Evolutionary conservation across 2,888 invertebrate genomes (phyloP).

Genomic region (Nymphalis polychloros): DNA sequence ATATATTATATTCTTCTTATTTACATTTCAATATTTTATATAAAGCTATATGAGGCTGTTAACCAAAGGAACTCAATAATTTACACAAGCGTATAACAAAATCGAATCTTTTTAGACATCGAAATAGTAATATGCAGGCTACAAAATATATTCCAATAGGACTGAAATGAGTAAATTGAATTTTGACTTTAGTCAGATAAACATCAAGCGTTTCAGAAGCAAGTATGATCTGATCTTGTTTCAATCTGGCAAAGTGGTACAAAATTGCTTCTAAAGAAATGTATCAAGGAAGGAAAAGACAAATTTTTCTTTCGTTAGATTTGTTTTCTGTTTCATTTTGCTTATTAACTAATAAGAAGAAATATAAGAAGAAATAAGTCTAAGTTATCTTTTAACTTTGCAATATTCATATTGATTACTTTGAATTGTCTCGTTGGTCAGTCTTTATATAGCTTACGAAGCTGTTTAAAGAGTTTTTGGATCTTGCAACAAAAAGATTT

Average conservation of each 20-base stretch:
- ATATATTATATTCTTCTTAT: too few relatives aligned
- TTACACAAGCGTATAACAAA: too few relatives aligned
- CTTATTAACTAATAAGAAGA: conserved; percentile 24
- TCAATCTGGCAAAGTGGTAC: conserved; percentile 21
- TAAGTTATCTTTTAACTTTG: conserved; percentile 7
- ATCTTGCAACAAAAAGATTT: too few relatives aligned
- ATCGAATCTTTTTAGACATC: too few relatives aligned
- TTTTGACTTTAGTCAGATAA: not conserved
- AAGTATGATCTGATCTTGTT: conserved; percentile 11
- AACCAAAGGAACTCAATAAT: too few relatives aligned
- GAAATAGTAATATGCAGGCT: too few relatives aligned
- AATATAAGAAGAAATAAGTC: too few relatives aligned
- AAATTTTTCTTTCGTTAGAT: not conserved
- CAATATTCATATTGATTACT: not conserved
- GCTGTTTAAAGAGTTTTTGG: too few relatives aligned
- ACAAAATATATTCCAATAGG: not conserved
- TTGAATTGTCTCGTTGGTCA: not conserved
- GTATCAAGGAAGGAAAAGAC: conserved; percentile 11
- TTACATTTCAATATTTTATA: too few relatives aligned
- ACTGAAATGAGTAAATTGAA: not conserved
- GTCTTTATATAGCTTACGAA: not conserved
- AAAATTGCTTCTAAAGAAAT: conserved; percentile 10
- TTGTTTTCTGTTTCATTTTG: conserved; percentile 15
- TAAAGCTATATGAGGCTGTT: too few relatives aligned
- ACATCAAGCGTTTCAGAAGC: not conserved